Conservation (phyloP, 2,797 vertebrate species). For the Cichlasoma orientale region DNA sequence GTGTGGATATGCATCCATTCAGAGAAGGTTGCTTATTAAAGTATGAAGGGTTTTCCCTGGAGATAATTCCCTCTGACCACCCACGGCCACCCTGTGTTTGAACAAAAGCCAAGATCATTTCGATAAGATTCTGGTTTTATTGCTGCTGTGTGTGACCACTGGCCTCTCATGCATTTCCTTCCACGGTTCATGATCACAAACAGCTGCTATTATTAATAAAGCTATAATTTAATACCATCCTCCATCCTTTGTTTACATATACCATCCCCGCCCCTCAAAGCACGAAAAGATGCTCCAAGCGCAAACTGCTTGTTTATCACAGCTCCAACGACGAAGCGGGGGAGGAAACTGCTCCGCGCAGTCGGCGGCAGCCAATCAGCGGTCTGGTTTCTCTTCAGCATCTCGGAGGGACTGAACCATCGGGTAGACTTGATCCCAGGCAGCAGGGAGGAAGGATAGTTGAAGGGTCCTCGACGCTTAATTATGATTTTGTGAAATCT, state of each 20-base stretch:
- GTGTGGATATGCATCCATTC: not conserved
- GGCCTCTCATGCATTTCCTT: not conserved
- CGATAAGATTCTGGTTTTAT: not conserved
- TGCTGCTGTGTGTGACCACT: not conserved
- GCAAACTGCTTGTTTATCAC: conserved; percentile 6
- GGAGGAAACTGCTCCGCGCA: conserved; percentile 41
- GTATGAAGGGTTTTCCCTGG: not conserved
- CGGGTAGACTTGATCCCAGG: conserved; percentile 44
- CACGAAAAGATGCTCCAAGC: conserved; percentile 13
- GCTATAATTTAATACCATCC: not conserved
- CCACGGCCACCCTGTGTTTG: conserved; percentile 12
- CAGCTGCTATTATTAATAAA: conserved; percentile 16
- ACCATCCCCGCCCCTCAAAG: not conserved
- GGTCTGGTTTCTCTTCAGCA: conserved; percentile 71
- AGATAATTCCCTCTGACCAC: not conserved
- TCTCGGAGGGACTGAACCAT: conserved; percentile 49
- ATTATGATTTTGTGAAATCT: conserved; percentile 60
- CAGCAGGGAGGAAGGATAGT: conserved; percentile 47
- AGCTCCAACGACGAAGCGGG: conserved; percentile 11
- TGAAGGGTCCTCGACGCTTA: conserved; percentile 34
- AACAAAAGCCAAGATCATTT: conserved; percentile 8
- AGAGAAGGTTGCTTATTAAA: not conserved
- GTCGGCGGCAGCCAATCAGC: conserved; percentile 75
- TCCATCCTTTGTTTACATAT: not conserved
- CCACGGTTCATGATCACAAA: not conserved